These are phyloP conservation scores for Pseudopleuronectes americanus DNA, from an alignment of 2,797 vertebrate species.

Conservation along the genomic window DNA sequence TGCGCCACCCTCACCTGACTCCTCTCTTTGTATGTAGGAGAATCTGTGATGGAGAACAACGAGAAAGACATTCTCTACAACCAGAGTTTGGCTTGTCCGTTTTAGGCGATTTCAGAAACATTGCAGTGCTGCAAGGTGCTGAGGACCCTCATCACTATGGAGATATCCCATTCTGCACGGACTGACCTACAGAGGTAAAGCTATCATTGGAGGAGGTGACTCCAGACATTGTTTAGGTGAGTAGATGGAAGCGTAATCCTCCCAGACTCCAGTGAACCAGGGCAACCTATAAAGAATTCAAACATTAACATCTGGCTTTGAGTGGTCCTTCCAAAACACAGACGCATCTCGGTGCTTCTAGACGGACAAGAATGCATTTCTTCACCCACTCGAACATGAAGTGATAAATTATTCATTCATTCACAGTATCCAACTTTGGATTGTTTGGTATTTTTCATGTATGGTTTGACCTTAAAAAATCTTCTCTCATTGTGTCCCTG, in stretches of 20 bases:
- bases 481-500: neutral
- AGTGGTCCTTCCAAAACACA: constrained; percentile 1
- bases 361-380: neutral
- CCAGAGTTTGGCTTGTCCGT: too few species aligned
- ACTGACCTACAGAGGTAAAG: constrained; percentile 7
- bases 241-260: neutral
- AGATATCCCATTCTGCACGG: too few species aligned
- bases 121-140: too few species aligned
- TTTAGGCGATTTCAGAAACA: too few species aligned
- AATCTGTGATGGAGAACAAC: too few species aligned
- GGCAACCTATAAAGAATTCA: neutral
- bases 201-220: constrained; percentile 9
- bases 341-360: neutral
- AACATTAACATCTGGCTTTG: neutral
- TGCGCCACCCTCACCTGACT: too few species aligned
- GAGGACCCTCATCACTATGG: too few species aligned
- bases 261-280: neutral
- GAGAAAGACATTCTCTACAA: too few species aligned
- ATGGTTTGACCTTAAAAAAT: neutral
- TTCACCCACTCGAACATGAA: neutral
- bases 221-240: constrained; percentile 13
- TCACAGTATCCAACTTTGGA: neutral
- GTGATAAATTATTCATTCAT: neutral
- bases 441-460: neutral
- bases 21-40: too few species aligned